Base-by-base conservation (phyloP, 2,888 invertebrate species). In the Lithophane semibrunnea region DNA sequence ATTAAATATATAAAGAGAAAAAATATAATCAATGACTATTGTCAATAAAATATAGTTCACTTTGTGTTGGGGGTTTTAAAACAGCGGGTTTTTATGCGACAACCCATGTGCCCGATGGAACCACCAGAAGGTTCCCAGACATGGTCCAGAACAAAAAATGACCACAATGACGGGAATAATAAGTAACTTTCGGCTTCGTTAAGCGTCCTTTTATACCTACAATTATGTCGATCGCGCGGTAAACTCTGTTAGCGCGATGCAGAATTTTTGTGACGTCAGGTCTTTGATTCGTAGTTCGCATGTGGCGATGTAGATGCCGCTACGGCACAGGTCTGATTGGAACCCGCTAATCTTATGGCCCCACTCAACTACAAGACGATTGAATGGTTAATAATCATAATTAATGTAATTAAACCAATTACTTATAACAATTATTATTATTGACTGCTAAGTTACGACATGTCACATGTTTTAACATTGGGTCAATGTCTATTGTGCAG, bases 381-480 rank as follows among this genome's bases (percentile, higher is more conserved):
- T 68, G 66, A 80, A 71, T 71, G 42, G n/a, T 58, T 71, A 71
- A 68, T 68, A 29, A 64, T 8, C 21, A 12, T 76, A 54, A 80
- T 81, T 52, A 58, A 9, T 2, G 24, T 5, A 66, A 80, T 80
- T 52, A 81, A 18, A 47, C 37, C 24, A 65, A 77, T 82, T 76
- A 72, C 21, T 56, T 65, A 72, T 69, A 52, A 69, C 58, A 64
- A 80, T 71, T 18, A 80, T 71, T 18, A 56, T 21, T 3, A 54
- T 54, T 65, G 54, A 49, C 65, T 69, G 24, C 37, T 49, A 16
- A 0, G 13, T 80, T 52, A 67, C 47, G 66, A 80, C 64, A 65
- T 21, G 58, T 56, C 67, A 68, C 44, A n/a, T 47, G 52, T 54
- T 47, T 10, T 2, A 16, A 61, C 18, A 67, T 44, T 60, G 13